These are phyloP conservation scores for Epicauta chinensis DNA, from an alignment of 1,140 invertebrate species.

Conservation along the genomic window DNA sequence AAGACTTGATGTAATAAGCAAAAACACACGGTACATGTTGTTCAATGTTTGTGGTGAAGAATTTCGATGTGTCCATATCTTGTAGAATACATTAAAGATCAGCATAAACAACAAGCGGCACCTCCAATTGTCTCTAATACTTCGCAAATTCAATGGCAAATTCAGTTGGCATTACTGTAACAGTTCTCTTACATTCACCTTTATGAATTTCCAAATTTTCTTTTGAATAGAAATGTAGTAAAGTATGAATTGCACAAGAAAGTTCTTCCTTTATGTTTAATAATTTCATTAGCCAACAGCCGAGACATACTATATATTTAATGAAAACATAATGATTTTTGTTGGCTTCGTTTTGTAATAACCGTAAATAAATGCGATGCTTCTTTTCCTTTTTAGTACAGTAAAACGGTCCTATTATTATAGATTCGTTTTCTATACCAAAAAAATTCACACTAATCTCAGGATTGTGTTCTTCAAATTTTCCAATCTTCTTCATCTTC, in stretches of 20 bases:
- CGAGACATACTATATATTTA: not conserved
- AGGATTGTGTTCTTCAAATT: not conserved
- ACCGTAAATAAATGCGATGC: not conserved
- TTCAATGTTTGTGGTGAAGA: too few relatives aligned
- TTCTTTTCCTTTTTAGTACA: not conserved
- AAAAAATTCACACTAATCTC: not conserved
- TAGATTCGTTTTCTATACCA: too few relatives aligned
- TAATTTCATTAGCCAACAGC: not conserved
- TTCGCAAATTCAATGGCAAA: too few relatives aligned
- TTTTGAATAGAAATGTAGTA: not conserved
- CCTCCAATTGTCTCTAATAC: too few relatives aligned
- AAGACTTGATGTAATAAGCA: too few relatives aligned
- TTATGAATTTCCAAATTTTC: not conserved
- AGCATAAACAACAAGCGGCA: too few relatives aligned
- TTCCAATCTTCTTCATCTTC: not conserved
- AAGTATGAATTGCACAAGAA: not conserved
- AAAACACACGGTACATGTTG: too few relatives aligned
- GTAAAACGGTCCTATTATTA: not conserved
- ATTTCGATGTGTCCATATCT: too few relatives aligned
- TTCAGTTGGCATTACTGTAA: too few relatives aligned
- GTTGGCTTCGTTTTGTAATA: not conserved
- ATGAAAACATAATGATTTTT: conserved; percentile 2
- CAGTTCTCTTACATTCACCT: not conserved
- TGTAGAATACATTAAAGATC: too few relatives aligned
- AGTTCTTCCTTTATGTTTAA: not conserved